Conservation (phyloP, 2,888 invertebrate genomes). For the Flexamia atlantica region DNA sequence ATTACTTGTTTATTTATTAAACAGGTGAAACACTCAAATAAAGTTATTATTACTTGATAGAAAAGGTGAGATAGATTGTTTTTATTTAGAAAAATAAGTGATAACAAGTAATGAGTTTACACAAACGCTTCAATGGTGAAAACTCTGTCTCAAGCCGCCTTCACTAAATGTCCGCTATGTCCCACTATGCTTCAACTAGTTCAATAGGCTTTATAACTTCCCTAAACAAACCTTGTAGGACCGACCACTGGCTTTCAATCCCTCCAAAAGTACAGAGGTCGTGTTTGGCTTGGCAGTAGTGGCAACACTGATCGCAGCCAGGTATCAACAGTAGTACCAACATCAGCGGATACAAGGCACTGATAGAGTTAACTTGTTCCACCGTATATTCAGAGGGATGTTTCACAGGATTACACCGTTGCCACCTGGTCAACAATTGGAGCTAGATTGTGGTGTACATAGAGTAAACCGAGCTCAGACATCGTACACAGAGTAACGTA, state of each 20-base stretch:
- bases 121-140: too few relatives aligned
- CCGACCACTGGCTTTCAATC: background rate
- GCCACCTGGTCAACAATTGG: slow-evolving; percentile 16
- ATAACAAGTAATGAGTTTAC: too few relatives aligned
- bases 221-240: background rate
- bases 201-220: background rate
- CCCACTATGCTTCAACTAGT: too few relatives aligned
- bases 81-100: too few relatives aligned
- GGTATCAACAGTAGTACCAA: slow-evolving; percentile 12
- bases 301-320: background rate
- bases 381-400: slow-evolving; percentile 27
- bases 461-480: slow-evolving; percentile 36
- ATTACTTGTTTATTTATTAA: too few relatives aligned
- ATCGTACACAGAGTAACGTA: slow-evolving; percentile 27
- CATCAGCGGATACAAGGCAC: slow-evolving; percentile 15
- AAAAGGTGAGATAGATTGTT: too few relatives aligned
- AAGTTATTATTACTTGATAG: too few relatives aligned
- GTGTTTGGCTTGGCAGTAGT: background rate
- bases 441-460: slow-evolving; percentile 45
- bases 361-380: slow-evolving; percentile 43
- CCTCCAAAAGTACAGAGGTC: background rate
- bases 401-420: slow-evolving; percentile 16
- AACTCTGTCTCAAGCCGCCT: background rate
- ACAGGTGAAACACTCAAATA: too few relatives aligned
- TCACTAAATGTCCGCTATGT: too few relatives aligned